These are phyloP conservation scores for Thyatira batis DNA, from an alignment of 2,888 invertebrate genomes.

Conservation along the genomic window DNA sequence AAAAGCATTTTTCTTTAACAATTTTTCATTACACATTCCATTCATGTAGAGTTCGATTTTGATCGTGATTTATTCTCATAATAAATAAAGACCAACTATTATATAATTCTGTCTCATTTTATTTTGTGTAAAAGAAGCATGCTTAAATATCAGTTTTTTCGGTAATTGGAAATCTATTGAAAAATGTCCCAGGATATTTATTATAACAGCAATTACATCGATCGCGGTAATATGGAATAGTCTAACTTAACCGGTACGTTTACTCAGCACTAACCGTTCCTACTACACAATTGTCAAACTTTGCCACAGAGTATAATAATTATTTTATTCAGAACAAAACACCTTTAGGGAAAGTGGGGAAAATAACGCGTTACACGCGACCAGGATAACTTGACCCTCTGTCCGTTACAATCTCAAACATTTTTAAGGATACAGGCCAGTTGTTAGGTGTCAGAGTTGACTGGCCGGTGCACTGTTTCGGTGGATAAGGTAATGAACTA, in stretches of 20 bases:
- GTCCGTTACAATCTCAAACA: background rate
- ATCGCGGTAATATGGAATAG: background rate
- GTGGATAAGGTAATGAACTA: conserved; percentile 55
- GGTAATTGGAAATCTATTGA: too few species aligned
- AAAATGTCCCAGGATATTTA: too few species aligned
- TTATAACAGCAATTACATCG: background rate
- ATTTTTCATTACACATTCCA: background rate
- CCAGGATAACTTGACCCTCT: background rate
- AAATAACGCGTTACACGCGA: background rate
- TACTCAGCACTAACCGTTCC: conserved; percentile 21
- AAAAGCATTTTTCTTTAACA: background rate
- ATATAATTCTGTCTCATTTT: too few species aligned
- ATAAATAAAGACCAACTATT: too few species aligned
- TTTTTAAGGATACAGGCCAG: background rate
- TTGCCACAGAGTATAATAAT: conserved; percentile 25
- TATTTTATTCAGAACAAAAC: conserved; percentile 34
- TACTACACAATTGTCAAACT: conserved; percentile 23
- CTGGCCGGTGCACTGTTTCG: conserved; percentile 30
- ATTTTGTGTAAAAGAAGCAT: too few species aligned
- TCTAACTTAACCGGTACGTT: conserved; percentile 19
- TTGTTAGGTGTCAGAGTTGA: conserved; percentile 19
- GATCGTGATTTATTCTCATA: too few species aligned
- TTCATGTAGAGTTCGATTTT: background rate
- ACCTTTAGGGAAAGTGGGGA: conserved; percentile 27
- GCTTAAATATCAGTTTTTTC: too few species aligned